Evolutionary conservation across 2,113 vertebrate species (phyloP), one percentile per base, ranked within the genome.

Genomic region (Sphyrna mokarran): DNA sequence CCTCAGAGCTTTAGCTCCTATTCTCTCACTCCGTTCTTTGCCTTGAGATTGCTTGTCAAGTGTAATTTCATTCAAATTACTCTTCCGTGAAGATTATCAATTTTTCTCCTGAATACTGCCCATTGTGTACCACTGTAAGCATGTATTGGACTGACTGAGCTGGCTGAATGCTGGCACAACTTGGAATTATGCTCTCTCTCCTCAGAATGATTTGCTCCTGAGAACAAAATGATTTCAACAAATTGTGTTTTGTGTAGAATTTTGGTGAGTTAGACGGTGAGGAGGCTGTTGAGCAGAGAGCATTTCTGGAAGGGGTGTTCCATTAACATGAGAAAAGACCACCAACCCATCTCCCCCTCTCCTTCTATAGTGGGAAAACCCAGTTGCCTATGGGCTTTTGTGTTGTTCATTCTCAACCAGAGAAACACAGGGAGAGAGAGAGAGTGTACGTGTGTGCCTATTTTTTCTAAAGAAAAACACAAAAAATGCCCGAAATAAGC

Each of bases 51-150:
- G 98, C 97, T 98, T 98, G 98, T 99, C 98, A 99, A 98, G 97
- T 98, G 97, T 96, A 97, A 98, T 99, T 98, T 98, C 98, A 98
- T 98, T 99, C 98, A 99, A 98, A 98, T 97, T 97, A 98, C 97
- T 98, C 98, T 97, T 97, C 97, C 97, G 97, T 98, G 98, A 97
- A 98, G 98, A 97, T 98, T 97, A 98, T 98, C 98, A 98, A 98
- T 98, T 98, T 98, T 97, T 97, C 98, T 98, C 98, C 98, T 98
- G 98, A 98, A 97, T 97, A 97, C 98, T 99, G 98, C 96, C 98
- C 98, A 98, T 98, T 97, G 97, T 98, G 96, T 97, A 97, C 96
- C 97, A 97, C 98, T 96, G 97, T 97, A 97, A 98, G 97, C 98
- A 98, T 97, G 98, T 98, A 98, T 98, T 98, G 97, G 98, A 97